These are phyloP conservation scores for Eublepharis macularius DNA, from an alignment of 2,113 vertebrate species.

Conservation along the genomic window DNA sequence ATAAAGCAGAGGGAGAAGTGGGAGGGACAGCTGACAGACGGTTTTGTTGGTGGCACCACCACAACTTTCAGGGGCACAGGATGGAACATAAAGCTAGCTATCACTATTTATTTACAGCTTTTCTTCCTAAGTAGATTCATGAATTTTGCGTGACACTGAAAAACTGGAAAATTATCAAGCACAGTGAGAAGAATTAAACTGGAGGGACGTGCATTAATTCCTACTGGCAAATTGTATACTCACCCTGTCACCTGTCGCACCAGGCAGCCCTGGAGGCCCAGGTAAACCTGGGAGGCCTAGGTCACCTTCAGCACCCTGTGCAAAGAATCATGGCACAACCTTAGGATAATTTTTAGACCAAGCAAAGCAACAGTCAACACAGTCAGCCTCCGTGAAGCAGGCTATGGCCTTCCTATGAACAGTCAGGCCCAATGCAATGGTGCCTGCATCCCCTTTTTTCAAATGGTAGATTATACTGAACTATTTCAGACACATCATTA, in stretches of 20 bases:
- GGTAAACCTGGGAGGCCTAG: conserved; percentile 91
- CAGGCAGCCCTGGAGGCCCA: conserved; percentile 87
- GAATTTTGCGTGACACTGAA: neutral
- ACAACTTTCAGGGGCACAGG: neutral
- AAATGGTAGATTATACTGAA: neutral
- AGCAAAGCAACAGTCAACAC: neutral
- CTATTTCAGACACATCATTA: neutral
- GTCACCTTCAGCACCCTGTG: conserved; percentile 87
- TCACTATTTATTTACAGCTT: neutral
- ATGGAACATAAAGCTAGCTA: neutral
- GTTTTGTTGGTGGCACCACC: neutral
- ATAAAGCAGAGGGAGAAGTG: neutral
- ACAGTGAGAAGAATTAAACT: neutral
- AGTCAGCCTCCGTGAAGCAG: neutral
- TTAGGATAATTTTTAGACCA: neutral
- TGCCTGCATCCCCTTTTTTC: conserved; percentile 20
- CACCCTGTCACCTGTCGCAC: conserved; percentile 92
- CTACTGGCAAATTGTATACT: conserved; percentile 21
- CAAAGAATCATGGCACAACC: conserved; percentile 59
- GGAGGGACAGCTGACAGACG: too few relatives aligned
- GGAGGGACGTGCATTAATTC: neutral
- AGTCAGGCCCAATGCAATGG: neutral
- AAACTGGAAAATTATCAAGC: neutral
- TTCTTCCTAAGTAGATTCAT: neutral
- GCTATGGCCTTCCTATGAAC: neutral